Evolutionary conservation across 2,113 vertebrate genomes (phyloP).

Genomic region (Sylvietta virens): DNA sequence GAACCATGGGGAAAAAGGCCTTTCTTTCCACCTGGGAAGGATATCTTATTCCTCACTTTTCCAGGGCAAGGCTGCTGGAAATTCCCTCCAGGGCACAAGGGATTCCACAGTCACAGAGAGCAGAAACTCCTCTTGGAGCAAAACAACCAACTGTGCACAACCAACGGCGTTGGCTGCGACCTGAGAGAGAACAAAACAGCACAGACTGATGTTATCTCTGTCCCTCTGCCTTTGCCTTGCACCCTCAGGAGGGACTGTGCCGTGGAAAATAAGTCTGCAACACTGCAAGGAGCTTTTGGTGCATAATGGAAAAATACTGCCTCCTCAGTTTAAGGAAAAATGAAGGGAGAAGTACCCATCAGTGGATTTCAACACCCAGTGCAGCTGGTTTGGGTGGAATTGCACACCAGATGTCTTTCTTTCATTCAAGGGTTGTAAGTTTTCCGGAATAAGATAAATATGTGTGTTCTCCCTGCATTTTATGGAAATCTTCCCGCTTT

Average conservation of each 20-base stretch:
- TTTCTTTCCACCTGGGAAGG: too few species aligned
- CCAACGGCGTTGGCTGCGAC: rapidly evolving
- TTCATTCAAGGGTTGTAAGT: not conserved
- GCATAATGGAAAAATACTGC: not conserved
- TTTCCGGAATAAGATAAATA: slow-evolving; percentile 26
- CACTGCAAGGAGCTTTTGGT: not conserved
- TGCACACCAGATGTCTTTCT: not conserved
- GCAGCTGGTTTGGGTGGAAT: not conserved
- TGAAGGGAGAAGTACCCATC: not conserved
- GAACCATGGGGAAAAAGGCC: too few species aligned
- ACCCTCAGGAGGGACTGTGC: not conserved
- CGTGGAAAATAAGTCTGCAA: not conserved
- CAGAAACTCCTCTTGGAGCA: not conserved
- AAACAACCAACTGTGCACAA: not conserved
- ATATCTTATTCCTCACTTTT: too few species aligned
- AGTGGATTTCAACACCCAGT: not conserved
- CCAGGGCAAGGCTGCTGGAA: too few species aligned
- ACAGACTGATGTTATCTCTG: not conserved
- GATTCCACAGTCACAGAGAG: rapidly evolving
- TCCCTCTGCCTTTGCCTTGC: not conserved
- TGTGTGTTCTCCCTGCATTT: not conserved
- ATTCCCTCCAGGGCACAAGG: too few species aligned
- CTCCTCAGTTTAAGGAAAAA: not conserved
- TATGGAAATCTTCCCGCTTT: not conserved
- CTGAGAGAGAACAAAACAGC: not conserved